Evolutionary conservation across 35 echinoderm and acorn worm species (phyloP).

Genomic region (Amphiura filiformis): DNA sequence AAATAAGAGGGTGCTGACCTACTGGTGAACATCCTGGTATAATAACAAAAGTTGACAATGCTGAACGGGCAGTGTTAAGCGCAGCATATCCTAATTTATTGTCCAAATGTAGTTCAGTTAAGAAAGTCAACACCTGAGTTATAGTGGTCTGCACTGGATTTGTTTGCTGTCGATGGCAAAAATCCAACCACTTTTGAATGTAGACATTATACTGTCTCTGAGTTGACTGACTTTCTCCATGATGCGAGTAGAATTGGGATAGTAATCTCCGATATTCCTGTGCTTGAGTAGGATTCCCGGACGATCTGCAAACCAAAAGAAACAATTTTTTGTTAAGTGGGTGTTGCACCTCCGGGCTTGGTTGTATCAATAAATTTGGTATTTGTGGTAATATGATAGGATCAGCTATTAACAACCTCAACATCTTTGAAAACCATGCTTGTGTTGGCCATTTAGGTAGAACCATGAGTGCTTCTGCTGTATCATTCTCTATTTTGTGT

Average conservation of each 20-base stretch:
- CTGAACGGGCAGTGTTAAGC: slow-evolving; percentile 55
- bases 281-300: background rate
- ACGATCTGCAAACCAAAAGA: slow-evolving; percentile 20
- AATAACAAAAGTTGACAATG: slow-evolving; percentile 41
- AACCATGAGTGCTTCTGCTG: slow-evolving; percentile 15
- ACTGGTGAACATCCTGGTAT: background rate
- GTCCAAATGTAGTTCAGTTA: background rate
- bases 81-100: background rate
- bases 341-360: background rate
- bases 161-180: background rate
- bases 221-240: slow-evolving; percentile 17
- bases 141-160: slow-evolving; percentile 29
- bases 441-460: slow-evolving; percentile 45
- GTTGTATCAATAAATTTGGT: background rate
- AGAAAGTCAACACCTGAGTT: slow-evolving; percentile 24
- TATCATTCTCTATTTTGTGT: slow-evolving; percentile 32
- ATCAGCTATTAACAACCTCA: background rate
- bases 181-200: background rate
- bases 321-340: slow-evolving; percentile 9
- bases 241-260: background rate
- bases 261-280: background rate
- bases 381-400: background rate
- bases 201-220: slow-evolving; percentile 1
- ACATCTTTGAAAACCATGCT: slow-evolving; percentile 36
- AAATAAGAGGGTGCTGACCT: slow-evolving; percentile 45